Percentiles rank a stretch among this genome's conserved stretches.
phyloP scores from a whole-genome alignment of 2,888 invertebrate species.

The Neoitamus cyanurus region DNA sequence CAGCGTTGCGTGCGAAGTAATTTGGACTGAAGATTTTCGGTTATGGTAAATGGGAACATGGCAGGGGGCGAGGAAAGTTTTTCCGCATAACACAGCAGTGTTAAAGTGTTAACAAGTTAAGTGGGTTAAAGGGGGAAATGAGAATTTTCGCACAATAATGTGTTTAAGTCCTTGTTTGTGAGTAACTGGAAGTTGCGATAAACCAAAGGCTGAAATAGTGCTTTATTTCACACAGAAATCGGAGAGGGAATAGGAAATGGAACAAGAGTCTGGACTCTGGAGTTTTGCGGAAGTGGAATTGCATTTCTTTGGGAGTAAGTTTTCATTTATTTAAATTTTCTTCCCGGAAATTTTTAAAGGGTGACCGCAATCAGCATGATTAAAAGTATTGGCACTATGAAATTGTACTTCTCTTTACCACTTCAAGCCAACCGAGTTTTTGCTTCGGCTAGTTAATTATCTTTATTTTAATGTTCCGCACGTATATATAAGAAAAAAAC shows the following conservation, averaged over 20 bases:
- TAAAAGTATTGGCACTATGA: too few species aligned
- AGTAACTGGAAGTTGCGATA: too few species aligned
- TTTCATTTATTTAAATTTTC: background rate
- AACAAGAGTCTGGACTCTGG: background rate
- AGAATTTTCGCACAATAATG: background rate
- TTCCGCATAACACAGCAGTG: background rate
- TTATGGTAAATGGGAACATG: background rate
- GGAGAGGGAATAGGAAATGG: background rate
- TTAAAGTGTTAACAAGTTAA: background rate
- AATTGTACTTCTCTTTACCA: too few species aligned
- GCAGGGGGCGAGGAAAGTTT: background rate
- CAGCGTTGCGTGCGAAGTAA: background rate
- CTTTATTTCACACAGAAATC: background rate
- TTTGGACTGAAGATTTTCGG: background rate
- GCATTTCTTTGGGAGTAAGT: background rate
- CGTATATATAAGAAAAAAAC: too few species aligned
- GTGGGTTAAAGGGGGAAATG: background rate
- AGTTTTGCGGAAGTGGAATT: background rate
- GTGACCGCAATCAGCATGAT: too few species aligned
- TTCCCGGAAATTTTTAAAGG: too few species aligned
- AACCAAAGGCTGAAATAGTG: background rate
- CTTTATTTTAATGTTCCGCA: too few species aligned
- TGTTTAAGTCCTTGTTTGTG: background rate
- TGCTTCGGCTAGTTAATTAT: too few species aligned
- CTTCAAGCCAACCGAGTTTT: too few species aligned